These are phyloP conservation scores for Glandiceps talaboti DNA, from an alignment of 53 echinoderm and acorn worm species.

Conservation along the genomic window DNA sequence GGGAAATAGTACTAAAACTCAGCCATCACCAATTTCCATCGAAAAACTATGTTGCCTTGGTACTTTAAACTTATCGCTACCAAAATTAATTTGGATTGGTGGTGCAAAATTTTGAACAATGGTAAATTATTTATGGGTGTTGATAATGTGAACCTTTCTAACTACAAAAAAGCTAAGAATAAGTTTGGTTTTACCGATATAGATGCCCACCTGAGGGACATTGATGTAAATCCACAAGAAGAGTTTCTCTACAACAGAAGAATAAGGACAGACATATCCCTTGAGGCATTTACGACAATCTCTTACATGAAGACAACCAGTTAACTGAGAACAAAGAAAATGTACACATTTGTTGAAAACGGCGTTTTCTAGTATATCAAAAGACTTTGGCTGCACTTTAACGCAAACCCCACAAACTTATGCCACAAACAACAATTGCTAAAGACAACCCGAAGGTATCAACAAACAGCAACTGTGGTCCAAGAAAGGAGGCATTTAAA, in stretches of 20 bases:
- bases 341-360: too few species aligned
- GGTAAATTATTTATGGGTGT: background rate
- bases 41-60: too few species aligned
- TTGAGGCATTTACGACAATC: background rate
- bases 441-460: too few species aligned
- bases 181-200: background rate
- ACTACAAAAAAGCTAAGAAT: background rate
- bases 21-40: too few species aligned
- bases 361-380: too few species aligned
- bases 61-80: background rate
- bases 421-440: too few species aligned
- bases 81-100: background rate
- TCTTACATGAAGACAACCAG: background rate
- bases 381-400: too few species aligned
- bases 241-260: background rate
- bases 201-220: background rate
- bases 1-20: too few species aligned
- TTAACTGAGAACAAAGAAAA: background rate
- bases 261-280: background rate
- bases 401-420: too few species aligned
- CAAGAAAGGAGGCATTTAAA: too few species aligned
- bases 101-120: background rate
- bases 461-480: too few species aligned
- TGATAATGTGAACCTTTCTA: background rate
- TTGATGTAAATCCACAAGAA: background rate